Base-by-base conservation (phyloP, 2,113 vertebrate species). In the Tetrax tetrax region DNA sequence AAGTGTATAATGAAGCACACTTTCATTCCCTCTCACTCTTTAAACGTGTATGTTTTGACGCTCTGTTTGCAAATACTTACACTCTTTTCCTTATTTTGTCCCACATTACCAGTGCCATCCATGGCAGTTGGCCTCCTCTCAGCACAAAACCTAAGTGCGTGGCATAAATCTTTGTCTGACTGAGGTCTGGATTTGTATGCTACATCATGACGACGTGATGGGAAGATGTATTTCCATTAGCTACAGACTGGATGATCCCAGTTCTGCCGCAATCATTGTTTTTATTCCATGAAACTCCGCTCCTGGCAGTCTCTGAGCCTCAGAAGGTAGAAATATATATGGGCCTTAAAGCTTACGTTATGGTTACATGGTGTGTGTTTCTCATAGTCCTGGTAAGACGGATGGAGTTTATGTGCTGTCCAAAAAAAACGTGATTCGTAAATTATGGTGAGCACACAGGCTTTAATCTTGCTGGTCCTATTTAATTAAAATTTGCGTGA, bases 401-500 rank as follows among this genome's bases (percentile, higher is more conserved):
- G 71, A 66, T 33, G 76, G 37, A 85, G 37, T 25, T 4, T 12
- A 56, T 87, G 11, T 25, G 27, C 56, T 60, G 17, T 33, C 51
- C 60, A 9, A 48, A 71, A 83, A 60, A 59, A 72, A 27, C 43
- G 69, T 3, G 1, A 31, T n/a, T 45, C 37, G 6, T 90, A 71
- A 87, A 80, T 83, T 28, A 51, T 1, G 7, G n/a, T 53, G 56
- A 85, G 66, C 53, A 38, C 35, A n/a, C 65, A 71, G 65, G n/a
- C 84, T 93, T 35, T 61, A 87, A 81, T 81, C 74, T 94, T 88
- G 28, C 53, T 83, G 48, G 66, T 93, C 31, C 35, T 43, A 53
- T 71, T 87, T 93, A 91, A 91, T 96, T 92, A 92, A 93, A 92
- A 94, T 56, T 29, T 45, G 15, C 1, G 2, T 92, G 93, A 78